Evolutionary conservation across 2,797 vertebrate species (phyloP), one percentile per base, ranked within the genome.

Genomic region (Argya squamiceps): DNA sequence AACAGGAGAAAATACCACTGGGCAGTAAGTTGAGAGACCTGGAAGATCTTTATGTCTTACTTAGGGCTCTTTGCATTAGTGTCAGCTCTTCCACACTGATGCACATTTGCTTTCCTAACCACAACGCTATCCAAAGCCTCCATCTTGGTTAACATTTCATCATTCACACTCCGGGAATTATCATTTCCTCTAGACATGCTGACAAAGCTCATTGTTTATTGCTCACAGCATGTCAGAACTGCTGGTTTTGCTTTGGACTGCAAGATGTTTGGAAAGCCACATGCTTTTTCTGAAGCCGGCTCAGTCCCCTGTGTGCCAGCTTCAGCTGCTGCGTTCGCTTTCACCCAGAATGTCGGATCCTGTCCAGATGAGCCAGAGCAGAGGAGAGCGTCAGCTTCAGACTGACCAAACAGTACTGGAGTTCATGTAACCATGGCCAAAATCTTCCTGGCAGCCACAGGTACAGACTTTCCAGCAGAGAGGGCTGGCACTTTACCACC

Each of bases 141-240:
- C 91, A 93, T 95, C 81, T 94, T 93, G 84, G 92, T 92, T 92
- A 96, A 43, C 84, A 60, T 97, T 96, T 97, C 94, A 97, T 97
- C 89, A 94, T 94, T 96, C 95, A 92, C 88, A 65, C 93, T 91
- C 92, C 26, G 2, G 85, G 93, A 96, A 97, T 95, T 94, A 96
- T 96, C 84, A 71, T 96, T 96, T 97, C 94, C 95, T 96, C 91
- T 75, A 92, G 93, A 96, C 89, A 82, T 89, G 88, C 94, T 97
- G 95, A 97, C 91, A 96, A 94, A 96, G 86, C 93, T 97, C 67
- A 89, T 89, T 96, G 95, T 96, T 97, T 97, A 96, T 96, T 96
- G 93, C 92, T 95, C 96, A 58, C 96, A 96, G 94, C 87, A 85
- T 74, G 92, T 93, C 90, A 92, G 81, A 93, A 92, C 86, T 84